Evolutionary conservation across 2,888 invertebrate species (phyloP), one percentile per base, ranked within the genome.

Genomic region (Acanthopleura granulata): DNA sequence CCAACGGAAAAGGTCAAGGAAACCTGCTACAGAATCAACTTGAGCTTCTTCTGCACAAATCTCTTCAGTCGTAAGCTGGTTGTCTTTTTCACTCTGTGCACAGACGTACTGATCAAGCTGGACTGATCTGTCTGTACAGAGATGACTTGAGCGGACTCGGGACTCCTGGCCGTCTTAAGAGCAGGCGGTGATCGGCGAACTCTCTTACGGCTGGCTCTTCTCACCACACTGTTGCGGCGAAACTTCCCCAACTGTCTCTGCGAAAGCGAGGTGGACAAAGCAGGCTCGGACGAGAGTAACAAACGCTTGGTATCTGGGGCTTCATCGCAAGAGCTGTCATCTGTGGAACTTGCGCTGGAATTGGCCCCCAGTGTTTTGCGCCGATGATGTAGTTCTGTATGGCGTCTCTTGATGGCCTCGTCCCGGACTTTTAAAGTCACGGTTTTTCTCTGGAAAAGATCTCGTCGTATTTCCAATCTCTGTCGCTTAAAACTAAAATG

Each of bases 401-500:
- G 29, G 6, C 66, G 66, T 27, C 66, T 22, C 27, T 27, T 66
- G 22, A 66, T 66, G 15, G 18, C 16, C 27, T 66, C 22, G 29
- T 66, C 66, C 25, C 66, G 22, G 14, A 25, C 16, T 6, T 14
- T 66, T 6, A 66, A 16, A 6, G 25, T 66, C 6, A 22, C 12
- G 16, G 66, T 27, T 16, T 25, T 22, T 27, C 16, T 66, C 29
- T 66, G 66, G 3, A 66, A 27, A 16, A 6, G 66, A 27, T 27
- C 66, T 1, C 6, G 29, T 27, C 66, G 66, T 16, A 66, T 6
- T 25, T 66, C 4, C 6, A 66, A 27, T 27, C 18, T 27, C 25
- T 27, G 66, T 22, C 66, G 22, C 25, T 66, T 66, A 27, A 66
- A 66, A 16, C 66, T 66, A 27, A 27, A 66, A 57, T n/a, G n/a